Conservation (phyloP, 2,113 vertebrate genomes). For the Poeciliopsis turrubarensis region DNA sequence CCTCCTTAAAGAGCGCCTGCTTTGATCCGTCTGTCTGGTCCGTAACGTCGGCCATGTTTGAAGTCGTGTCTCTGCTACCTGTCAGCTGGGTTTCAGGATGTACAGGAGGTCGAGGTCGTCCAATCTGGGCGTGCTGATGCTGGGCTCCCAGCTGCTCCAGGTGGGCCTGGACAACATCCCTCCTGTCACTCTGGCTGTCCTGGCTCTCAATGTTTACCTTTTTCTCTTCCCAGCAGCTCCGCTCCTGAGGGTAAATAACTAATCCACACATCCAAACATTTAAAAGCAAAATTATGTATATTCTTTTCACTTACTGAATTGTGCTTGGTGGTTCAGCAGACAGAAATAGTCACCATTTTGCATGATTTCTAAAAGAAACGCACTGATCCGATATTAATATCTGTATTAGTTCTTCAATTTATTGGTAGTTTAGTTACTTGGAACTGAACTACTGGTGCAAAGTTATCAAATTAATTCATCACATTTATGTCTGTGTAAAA, state of each 20-base stretch:
- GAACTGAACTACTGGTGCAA: too few relatives aligned
- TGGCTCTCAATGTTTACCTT: slow-evolving; percentile 88
- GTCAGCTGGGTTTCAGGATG: slow-evolving; percentile 42
- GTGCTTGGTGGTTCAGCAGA: background rate
- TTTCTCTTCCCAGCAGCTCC: slow-evolving; percentile 86
- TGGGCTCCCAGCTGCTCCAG: slow-evolving; percentile 86
- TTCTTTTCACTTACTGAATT: background rate
- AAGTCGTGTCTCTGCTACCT: background rate
- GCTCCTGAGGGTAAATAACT: slow-evolving; percentile 64
- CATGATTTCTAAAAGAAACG: too few relatives aligned
- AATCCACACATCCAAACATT: background rate
- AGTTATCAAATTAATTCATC: too few relatives aligned
- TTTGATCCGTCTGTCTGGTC: too few relatives aligned
- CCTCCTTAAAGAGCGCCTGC: too few relatives aligned
- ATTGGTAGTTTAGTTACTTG: too few relatives aligned
- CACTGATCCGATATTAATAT: too few relatives aligned
- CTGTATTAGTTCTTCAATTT: too few relatives aligned
- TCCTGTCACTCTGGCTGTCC: slow-evolving; percentile 85
- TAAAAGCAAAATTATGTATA: background rate
- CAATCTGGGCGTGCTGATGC: slow-evolving; percentile 84
- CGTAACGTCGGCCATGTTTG: too few relatives aligned
- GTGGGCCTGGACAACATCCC: slow-evolving; percentile 90
- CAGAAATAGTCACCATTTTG: background rate
- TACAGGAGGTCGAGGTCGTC: slow-evolving; percentile 81
- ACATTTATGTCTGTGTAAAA: too few relatives aligned